Conservation (phyloP, 2,888 invertebrate species). For the Trichopria drosophilae region DNA sequence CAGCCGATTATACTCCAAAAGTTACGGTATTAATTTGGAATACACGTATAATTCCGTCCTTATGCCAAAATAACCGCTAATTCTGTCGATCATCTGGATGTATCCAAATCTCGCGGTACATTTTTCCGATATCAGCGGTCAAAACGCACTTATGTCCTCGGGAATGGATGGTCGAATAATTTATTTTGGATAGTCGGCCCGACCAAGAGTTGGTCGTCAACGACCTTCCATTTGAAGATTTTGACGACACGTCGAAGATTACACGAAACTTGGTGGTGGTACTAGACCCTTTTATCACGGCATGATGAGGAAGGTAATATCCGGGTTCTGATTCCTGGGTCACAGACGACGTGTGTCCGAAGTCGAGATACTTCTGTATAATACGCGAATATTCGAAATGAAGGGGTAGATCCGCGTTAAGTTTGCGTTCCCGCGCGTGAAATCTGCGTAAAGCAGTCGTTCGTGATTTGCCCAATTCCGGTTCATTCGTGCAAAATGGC, state of each 20-base stretch:
- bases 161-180: constrained; percentile 29
- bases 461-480: constrained; percentile 6
- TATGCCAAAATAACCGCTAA: constrained; percentile 43
- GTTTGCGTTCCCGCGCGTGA: neutral
- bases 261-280: constrained; percentile 28
- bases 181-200: constrained; percentile 18
- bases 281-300: constrained; percentile 35
- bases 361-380: constrained; percentile 20
- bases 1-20: constrained; percentile 37
- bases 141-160: constrained; percentile 31
- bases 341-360: constrained; percentile 16
- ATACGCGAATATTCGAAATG: constrained; percentile 20
- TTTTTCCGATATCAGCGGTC: constrained; percentile 42
- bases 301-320: constrained; percentile 43
- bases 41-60: neutral
- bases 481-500: neutral
- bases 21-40: constrained; percentile 36
- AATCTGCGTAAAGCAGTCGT: constrained; percentile 4
- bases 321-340: neutral
- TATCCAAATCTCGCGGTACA: constrained; percentile 37
- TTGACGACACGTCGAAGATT: neutral
- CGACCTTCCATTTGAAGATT: too few species aligned
- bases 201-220: too few species aligned
- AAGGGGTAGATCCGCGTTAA: neutral
- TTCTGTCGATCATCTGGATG: constrained; percentile 27